Evolutionary conservation across 2,888 invertebrate genomes (phyloP).

Genomic region (Andrena chrysosceles): DNA sequence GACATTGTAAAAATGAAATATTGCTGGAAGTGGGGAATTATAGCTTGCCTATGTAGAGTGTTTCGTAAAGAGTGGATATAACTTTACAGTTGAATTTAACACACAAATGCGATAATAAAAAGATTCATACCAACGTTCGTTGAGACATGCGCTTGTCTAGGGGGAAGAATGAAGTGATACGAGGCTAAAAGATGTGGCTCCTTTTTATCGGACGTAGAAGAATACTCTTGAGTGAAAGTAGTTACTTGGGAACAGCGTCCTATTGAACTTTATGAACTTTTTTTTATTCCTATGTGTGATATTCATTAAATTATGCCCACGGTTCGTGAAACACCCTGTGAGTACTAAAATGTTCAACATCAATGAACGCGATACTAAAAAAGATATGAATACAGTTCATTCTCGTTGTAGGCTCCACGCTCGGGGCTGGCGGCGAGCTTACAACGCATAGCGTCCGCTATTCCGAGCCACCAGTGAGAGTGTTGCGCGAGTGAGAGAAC

Average conservation of each 20-base stretch:
- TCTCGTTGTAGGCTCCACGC: too few relatives aligned
- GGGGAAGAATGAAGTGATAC: too few relatives aligned
- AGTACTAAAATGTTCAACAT: background rate
- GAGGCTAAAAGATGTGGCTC: too few relatives aligned
- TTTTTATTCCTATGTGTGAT: background rate
- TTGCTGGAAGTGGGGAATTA: background rate
- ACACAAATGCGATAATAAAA: background rate
- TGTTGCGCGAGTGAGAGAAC: too few relatives aligned
- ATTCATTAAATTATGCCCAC: constrained; percentile 2
- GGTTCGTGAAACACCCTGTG: background rate
- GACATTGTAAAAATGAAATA: too few relatives aligned
- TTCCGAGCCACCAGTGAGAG: too few relatives aligned
- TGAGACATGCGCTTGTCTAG: too few relatives aligned
- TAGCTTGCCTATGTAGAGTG: background rate
- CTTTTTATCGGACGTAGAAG: too few relatives aligned
- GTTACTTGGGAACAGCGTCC: too few relatives aligned
- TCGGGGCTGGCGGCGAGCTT: too few relatives aligned
- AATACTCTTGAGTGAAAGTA: too few relatives aligned
- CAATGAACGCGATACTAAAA: background rate
- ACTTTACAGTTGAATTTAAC: background rate
- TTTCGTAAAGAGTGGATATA: constrained; percentile 4
- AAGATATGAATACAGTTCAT: background rate
- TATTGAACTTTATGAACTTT: background rate
- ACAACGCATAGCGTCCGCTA: too few relatives aligned
- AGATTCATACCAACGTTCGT: background rate